These are phyloP conservation scores for Macrophya annulata DNA, from an alignment of 2,888 invertebrate species.

Conservation along the genomic window DNA sequence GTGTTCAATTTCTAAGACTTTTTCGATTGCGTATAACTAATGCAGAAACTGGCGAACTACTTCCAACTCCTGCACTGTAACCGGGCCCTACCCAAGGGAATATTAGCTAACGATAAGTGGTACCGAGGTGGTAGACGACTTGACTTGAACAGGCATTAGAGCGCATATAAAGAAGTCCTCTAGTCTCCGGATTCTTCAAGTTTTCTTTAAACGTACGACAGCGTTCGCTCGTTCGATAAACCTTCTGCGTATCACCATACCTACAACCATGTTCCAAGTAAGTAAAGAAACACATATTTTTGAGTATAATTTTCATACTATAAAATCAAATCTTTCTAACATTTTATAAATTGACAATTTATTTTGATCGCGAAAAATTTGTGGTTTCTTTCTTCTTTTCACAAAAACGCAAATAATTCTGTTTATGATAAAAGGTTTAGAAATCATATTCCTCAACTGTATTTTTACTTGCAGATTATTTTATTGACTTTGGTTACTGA, in stretches of 20 bases:
- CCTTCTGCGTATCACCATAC: neutral
- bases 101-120: constrained; percentile 7
- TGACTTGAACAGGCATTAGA: constrained; percentile 70
- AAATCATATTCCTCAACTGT: neutral
- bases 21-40: constrained; percentile 65
- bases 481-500: constrained; percentile 66
- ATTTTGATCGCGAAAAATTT: neutral
- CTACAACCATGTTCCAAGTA: constrained; percentile 33
- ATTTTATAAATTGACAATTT: neutral
- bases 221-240: neutral
- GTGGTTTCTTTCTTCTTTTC: neutral
- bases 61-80: constrained; percentile 65
- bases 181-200: constrained; percentile 62
- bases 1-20: constrained; percentile 57
- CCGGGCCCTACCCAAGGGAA: constrained; percentile 41
- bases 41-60: constrained; percentile 73
- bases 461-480: constrained; percentile 67
- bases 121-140: constrained; percentile 71
- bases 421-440: neutral
- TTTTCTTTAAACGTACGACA: constrained; percentile 20
- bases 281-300: constrained; percentile 8
- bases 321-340: neutral
- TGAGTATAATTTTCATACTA: neutral
- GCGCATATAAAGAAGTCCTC: constrained; percentile 75
- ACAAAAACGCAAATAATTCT: neutral